Conservation (phyloP, 2,888 invertebrate species). For the Drosophila flavopinicola region DNA sequence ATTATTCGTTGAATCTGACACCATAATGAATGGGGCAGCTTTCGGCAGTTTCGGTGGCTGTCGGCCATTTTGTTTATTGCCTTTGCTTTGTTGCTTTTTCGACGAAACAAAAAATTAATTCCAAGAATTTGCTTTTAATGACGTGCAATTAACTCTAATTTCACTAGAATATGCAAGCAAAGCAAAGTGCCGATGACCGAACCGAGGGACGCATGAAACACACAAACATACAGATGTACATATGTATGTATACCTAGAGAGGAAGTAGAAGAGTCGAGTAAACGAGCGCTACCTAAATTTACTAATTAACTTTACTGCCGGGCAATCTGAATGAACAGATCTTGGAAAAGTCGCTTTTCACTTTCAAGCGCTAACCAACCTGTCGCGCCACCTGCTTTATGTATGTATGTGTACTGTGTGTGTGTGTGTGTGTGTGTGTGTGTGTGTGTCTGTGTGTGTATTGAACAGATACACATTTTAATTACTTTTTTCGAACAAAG, state of each 20-base stretch:
- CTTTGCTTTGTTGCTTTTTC: constrained; percentile 36
- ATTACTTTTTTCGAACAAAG: constrained; percentile 63
- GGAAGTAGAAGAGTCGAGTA: constrained; percentile 1
- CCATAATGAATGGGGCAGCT: constrained; percentile 55
- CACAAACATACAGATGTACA: neutral
- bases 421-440: constrained; percentile 4
- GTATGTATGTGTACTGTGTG: neutral
- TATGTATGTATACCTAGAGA: neutral
- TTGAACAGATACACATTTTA: constrained; percentile 66
- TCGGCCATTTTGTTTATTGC: constrained; percentile 71
- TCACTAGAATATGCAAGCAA: constrained; percentile 74
- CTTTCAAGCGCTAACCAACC: constrained; percentile 35
- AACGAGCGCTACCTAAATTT: constrained; percentile 44
- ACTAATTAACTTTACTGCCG: constrained; percentile 70
- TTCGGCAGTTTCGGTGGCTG: constrained; percentile 30
- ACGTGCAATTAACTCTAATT: constrained; percentile 76
- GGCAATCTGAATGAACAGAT: constrained; percentile 55
- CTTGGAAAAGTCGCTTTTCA: constrained; percentile 62
- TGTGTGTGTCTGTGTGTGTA: constrained; percentile 22
- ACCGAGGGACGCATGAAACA: constrained; percentile 8
- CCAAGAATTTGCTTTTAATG: constrained; percentile 72
- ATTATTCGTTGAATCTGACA: constrained; percentile 63
- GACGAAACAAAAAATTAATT: constrained; percentile 67
- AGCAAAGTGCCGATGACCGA: constrained; percentile 52
- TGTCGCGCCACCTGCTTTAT: constrained; percentile 2